Base-by-base conservation (phyloP, 1,140 invertebrate species). In the Lasioglossum baleicum region DNA sequence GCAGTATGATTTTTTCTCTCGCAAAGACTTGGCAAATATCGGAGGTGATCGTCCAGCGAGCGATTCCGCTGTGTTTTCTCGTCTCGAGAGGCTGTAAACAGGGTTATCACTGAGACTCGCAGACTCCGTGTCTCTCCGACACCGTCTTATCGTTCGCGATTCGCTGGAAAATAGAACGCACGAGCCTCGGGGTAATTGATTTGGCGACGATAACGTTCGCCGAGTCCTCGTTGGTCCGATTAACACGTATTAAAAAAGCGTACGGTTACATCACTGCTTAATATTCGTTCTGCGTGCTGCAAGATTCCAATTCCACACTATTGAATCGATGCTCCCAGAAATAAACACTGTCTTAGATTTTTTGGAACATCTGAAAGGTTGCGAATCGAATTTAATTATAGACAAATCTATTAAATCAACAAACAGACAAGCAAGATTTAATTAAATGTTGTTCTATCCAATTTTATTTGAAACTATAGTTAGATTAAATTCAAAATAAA, bases 91-190 rank as follows among this genome's bases (percentile, higher is more conserved):
- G 8, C 40, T 11, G 60, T 61, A 81, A 77, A 77, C 77, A 85
- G 64, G 68, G 65, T 84, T 85, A 85, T 85, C 82, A 42, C n/a
- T 20, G n/a, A 77, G 35, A 56, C 35, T 64, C 63, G 63, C 60
- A 85, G 78, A 85, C 78, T 35, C n/a, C 1, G 65, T 60, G 78
- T 84, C 69, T 73, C 56, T 70, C 44, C 44, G 20, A 42, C n/a
- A 20, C 40, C 13, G 15, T n/a, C 8, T 83, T 85, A 85, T 85
- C 83, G n/a, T 8, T 31, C 17, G 7, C 15, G 42, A 5, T 65
- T 65, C 4, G 20, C 20, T 31, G 15, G 17, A 22, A 61, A 70
- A 69, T 7, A 22, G 17, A 42, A 44, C 7, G 7, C n/a, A 20
- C 22, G 17, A 58, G 17, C n/a, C n/a, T 20, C 53, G 26, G 51